Conservation (phyloP, 2,888 invertebrate genomes). For the Timema podura region DNA sequence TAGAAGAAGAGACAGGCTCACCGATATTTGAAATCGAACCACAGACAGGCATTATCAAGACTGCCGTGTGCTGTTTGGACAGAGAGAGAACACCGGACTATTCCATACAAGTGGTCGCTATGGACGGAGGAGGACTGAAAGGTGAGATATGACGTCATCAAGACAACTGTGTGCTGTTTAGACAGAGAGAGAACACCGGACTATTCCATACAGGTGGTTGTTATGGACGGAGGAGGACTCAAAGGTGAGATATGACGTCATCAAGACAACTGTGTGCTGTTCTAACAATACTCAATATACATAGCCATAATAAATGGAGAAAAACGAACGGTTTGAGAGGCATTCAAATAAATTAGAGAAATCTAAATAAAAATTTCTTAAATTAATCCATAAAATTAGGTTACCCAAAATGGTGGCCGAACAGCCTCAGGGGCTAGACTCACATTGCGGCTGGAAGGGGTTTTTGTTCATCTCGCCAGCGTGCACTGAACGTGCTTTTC, state of each 20-base stretch:
- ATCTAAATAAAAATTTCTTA: too few species aligned
- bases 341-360: too few species aligned
- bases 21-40: constrained; percentile 53
- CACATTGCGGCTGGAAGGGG: too few species aligned
- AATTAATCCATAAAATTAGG: too few species aligned
- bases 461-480: too few species aligned
- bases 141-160: constrained; percentile 32
- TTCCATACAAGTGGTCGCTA: constrained; percentile 49
- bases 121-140: constrained; percentile 49
- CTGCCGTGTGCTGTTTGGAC: constrained; percentile 49
- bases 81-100: constrained; percentile 50
- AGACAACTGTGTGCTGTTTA: constrained; percentile 31
- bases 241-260: constrained; percentile 39
- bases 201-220: constrained; percentile 50
- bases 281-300: too few species aligned
- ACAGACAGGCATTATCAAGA: constrained; percentile 51
- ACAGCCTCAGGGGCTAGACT: too few species aligned
- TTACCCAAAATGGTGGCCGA: too few species aligned
- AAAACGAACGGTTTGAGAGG: too few species aligned
- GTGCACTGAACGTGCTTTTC: too few species aligned
- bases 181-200: constrained; percentile 50
- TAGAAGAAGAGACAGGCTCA: constrained; percentile 51
- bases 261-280: too few species aligned
- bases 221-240: constrained; percentile 49
- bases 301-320: too few species aligned